phyloP scores from a whole-genome alignment of 2,113 vertebrate genomes.

The Leptobrachium ailaonicum region DNA sequence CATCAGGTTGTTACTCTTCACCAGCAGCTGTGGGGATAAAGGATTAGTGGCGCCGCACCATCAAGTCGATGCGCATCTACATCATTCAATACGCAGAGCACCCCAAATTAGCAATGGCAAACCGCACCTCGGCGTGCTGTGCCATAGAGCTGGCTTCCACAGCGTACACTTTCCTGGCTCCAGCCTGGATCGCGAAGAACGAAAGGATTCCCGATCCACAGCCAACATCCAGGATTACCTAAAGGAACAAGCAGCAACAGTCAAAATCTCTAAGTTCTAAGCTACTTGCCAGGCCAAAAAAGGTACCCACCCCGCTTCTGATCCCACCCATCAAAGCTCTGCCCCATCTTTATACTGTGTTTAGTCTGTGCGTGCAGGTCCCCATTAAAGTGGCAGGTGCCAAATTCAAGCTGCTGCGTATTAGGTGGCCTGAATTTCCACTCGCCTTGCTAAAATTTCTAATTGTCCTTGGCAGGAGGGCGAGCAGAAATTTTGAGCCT shows the following conservation, averaged over 20 bases:
- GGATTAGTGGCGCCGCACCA: not conserved
- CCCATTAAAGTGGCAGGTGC: too few species aligned
- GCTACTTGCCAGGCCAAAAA: too few species aligned
- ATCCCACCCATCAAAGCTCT: not conserved
- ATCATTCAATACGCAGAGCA: too few species aligned
- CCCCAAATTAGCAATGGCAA: not conserved
- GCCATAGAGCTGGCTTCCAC: constrained; percentile 97
- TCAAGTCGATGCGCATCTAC: too few species aligned
- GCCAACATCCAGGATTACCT: constrained; percentile 93
- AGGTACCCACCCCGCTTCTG: not conserved
- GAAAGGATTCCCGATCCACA: constrained; percentile 95
- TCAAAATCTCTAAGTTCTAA: not conserved
- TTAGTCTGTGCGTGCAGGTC: too few species aligned
- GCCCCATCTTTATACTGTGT: too few species aligned
- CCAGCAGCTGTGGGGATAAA: constrained; percentile 74
- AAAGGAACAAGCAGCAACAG: not conserved
- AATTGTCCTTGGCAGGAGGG: too few species aligned
- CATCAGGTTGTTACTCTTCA: constrained; percentile 88
- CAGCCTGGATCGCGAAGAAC: constrained; percentile 92
- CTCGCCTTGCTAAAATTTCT: too few species aligned
- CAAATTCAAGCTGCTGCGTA: too few species aligned
- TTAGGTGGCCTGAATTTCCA: too few species aligned
- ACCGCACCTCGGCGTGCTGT: constrained; percentile 87
- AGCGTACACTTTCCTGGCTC: constrained; percentile 91
- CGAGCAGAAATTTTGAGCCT: too few species aligned